These are phyloP conservation scores for Acromyrmex charruanus DNA, from an alignment of 1,140 invertebrate species.

Conservation along the genomic window DNA sequence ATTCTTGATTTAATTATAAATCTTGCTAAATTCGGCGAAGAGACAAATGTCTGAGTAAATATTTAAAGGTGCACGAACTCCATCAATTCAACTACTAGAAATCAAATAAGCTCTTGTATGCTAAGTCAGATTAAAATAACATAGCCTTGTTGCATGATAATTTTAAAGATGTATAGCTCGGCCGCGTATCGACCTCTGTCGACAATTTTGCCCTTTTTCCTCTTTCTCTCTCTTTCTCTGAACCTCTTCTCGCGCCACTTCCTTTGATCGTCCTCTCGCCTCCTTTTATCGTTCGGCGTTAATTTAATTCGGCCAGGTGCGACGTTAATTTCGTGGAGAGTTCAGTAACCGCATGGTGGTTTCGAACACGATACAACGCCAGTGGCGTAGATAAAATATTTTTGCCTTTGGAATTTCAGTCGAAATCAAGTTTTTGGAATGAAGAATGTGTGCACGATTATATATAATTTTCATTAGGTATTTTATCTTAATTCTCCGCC, in stretches of 20 bases:
- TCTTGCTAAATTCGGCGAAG: conserved; percentile 11
- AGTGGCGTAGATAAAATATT: conserved; percentile 34
- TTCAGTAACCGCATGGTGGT: conserved; percentile 57
- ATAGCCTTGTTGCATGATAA: neutral
- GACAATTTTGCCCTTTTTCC: conserved; percentile 4
- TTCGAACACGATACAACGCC: conserved; percentile 28
- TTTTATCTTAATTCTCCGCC: neutral
- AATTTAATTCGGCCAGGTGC: conserved; percentile 78
- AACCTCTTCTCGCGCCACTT: conserved; percentile 15
- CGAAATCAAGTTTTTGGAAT: neutral
- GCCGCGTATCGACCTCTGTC: conserved; percentile 18
- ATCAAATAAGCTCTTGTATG: conserved; percentile 10
- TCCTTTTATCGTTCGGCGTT: conserved; percentile 68
- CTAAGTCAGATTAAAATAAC: conserved; percentile 37
- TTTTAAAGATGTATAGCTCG: conserved; percentile 23
- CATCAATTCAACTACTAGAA: neutral
- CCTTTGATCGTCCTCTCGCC: conserved; percentile 55
- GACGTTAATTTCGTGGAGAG: conserved; percentile 73
- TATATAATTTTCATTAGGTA: neutral
- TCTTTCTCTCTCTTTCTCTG: neutral
- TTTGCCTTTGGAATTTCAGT: conserved; percentile 1
- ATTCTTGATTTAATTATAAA: conserved; percentile 43
- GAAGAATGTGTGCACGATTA: neutral
- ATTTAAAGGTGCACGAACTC: neutral
- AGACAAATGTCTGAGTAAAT: conserved; percentile 37